Conservation (phyloP, 64 coral and sea anemone genomes). For the Actinia tenebrosa region DNA sequence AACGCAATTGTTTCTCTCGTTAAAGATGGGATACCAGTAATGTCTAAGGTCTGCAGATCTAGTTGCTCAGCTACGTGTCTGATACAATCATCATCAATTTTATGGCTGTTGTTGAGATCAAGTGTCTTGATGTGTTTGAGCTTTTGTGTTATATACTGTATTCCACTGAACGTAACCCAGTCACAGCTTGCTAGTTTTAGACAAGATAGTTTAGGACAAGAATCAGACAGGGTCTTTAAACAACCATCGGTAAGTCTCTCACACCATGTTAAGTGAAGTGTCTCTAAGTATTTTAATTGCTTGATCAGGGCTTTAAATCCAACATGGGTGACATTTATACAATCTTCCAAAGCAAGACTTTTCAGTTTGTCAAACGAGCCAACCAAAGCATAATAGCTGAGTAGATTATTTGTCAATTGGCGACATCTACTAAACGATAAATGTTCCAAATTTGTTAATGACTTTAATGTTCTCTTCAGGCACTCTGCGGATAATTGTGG, state of each 20-base stretch:
- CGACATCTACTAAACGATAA: slow-evolving; percentile 78
- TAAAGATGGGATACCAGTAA: slow-evolving; percentile 79
- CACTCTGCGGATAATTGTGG: slow-evolving; percentile 66
- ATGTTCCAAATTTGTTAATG: slow-evolving; percentile 65
- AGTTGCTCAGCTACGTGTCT: slow-evolving; percentile 63
- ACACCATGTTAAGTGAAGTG: slow-evolving; percentile 90
- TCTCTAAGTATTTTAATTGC: slow-evolving; percentile 64
- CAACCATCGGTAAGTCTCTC: slow-evolving; percentile 78
- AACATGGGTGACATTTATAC: slow-evolving; percentile 76
- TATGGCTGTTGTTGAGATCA: slow-evolving; percentile 90
- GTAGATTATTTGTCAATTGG: slow-evolving; percentile 69
- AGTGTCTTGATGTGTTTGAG: slow-evolving; percentile 57
- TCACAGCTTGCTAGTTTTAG: slow-evolving; percentile 86
- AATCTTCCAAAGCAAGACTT: slow-evolving; percentile 76
- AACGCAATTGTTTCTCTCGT: slow-evolving; percentile 70
- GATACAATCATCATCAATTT: slow-evolving; percentile 56
- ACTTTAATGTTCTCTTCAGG: slow-evolving; percentile 54
- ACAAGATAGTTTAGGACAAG: slow-evolving; percentile 59
- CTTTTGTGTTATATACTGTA: slow-evolving; percentile 65
- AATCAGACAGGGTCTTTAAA: slow-evolving; percentile 43
- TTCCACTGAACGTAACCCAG: slow-evolving; percentile 64
- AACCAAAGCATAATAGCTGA: slow-evolving; percentile 52
- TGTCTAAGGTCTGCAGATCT: slow-evolving; percentile 56
- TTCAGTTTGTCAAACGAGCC: slow-evolving; percentile 62
- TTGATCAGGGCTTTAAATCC: slow-evolving; percentile 75